Conservation (phyloP, 2,888 invertebrate species). For the Melanotus villosus region DNA sequence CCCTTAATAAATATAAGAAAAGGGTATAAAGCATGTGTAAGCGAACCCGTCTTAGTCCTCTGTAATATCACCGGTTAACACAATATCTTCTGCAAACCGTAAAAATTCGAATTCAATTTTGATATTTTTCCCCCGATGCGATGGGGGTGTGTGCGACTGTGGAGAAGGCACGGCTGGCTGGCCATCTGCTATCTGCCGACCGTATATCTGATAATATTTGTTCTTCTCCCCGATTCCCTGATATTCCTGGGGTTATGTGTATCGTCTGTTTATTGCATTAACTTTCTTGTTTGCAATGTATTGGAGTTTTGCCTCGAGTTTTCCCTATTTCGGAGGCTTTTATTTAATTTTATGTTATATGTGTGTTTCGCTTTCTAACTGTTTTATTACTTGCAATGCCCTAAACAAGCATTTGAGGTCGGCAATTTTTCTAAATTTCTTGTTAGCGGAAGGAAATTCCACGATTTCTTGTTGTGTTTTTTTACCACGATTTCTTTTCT, state of each 20-base stretch:
- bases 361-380: slow-evolving; percentile 18
- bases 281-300: slow-evolving; percentile 41
- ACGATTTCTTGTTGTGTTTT: too few species aligned
- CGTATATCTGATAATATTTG: slow-evolving; percentile 41
- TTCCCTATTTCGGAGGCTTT: slow-evolving; percentile 21
- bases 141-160: background rate
- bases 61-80: slow-evolving; percentile 38
- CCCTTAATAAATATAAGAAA: background rate
- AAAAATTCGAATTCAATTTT: slow-evolving; percentile 47
- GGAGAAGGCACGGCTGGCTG: slow-evolving; percentile 29
- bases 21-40: slow-evolving; percentile 14
- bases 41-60: background rate
- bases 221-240: slow-evolving; percentile 36
- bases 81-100: slow-evolving; percentile 40
- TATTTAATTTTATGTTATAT: slow-evolving; percentile 35
- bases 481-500: too few species aligned
- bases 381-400: slow-evolving; percentile 1
- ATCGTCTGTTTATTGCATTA: slow-evolving; percentile 47
- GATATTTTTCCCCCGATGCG: slow-evolving; percentile 21
- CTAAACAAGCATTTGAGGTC: background rate
- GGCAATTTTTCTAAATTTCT: background rate
- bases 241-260: slow-evolving; percentile 43
- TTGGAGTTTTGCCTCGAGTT: slow-evolving; percentile 37
- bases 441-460: background rate
- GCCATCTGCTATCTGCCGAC: slow-evolving; percentile 41